These are phyloP conservation scores for Sebastes iracundus DNA, from an alignment of 2,797 vertebrate genomes.

Conservation along the genomic window DNA sequence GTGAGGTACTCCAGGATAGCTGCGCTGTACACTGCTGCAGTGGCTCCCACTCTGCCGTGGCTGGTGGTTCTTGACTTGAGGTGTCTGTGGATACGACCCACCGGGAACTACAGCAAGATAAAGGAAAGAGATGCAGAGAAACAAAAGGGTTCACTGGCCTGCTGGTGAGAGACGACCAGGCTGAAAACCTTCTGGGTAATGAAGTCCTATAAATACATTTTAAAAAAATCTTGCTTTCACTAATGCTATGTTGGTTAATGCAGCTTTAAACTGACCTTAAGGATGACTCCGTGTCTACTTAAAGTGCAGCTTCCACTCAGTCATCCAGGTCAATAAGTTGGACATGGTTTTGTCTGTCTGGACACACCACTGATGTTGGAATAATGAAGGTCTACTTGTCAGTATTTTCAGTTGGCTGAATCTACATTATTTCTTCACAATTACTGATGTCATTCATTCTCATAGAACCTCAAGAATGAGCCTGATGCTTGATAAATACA, in stretches of 20 bases:
- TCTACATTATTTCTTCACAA: background rate
- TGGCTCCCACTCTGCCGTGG: constrained; percentile 86
- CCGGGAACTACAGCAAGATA: constrained; percentile 76
- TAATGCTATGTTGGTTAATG: background rate
- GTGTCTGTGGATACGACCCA: constrained; percentile 87
- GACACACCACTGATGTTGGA: background rate
- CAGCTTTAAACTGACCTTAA: background rate
- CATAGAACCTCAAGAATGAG: background rate
- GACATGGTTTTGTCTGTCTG: background rate
- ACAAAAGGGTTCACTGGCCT: background rate
- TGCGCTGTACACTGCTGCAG: constrained; percentile 86
- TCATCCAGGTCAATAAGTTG: background rate
- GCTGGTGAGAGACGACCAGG: background rate
- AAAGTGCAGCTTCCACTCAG: background rate
- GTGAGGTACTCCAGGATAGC: constrained; percentile 91
- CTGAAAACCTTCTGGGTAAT: background rate
- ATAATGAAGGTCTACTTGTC: background rate
- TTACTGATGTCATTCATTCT: background rate
- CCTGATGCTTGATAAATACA: background rate
- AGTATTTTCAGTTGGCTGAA: background rate
- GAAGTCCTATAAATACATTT: background rate
- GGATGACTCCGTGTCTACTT: background rate
- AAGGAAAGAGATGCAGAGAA: background rate
- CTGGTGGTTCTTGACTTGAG: constrained; percentile 86
- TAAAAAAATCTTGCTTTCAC: background rate